These are phyloP conservation scores for Nineta flava DNA, from an alignment of 2,888 invertebrate genomes.

Conservation along the genomic window DNA sequence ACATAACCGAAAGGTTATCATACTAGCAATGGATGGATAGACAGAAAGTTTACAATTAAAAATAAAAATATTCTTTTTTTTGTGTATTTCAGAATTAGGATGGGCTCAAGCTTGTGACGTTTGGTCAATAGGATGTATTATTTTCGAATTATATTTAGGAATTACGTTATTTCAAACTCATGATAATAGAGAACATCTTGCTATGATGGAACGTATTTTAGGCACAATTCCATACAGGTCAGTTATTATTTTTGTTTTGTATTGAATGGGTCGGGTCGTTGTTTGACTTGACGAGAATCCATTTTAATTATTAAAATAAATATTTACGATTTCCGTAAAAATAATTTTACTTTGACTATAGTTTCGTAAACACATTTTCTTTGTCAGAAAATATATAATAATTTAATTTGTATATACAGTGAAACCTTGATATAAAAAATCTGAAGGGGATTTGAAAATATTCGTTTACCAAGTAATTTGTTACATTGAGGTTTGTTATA, in stretches of 20 bases:
- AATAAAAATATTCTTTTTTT: neutral
- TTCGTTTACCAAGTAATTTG: too few relatives aligned
- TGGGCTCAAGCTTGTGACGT: slow-evolving; percentile 99
- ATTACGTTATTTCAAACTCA: slow-evolving; percentile 99
- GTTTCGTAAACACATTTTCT: too few relatives aligned
- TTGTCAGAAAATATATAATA: too few relatives aligned
- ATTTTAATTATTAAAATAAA: slow-evolving; percentile 3
- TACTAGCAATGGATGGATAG: too few relatives aligned
- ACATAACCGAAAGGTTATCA: too few relatives aligned
- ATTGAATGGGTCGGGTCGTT: slow-evolving; percentile 11
- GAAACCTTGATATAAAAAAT: too few relatives aligned
- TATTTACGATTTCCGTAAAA: slow-evolving; percentile 17
- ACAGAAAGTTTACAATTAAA: too few relatives aligned
- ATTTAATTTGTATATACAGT: too few relatives aligned
- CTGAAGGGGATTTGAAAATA: too few relatives aligned
- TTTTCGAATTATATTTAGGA: slow-evolving; percentile 96
- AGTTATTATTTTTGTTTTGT: slow-evolving; percentile 20
- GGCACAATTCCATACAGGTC: slow-evolving; percentile 92
- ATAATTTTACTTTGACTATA: slow-evolving; percentile 26
- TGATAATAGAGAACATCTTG: slow-evolving; percentile 97
- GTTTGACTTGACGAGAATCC: slow-evolving; percentile 6
- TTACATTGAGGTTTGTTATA: too few relatives aligned
- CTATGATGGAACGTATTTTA: slow-evolving; percentile 99
- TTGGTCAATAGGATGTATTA: slow-evolving; percentile 98
- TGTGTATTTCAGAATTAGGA: slow-evolving; percentile 79